Conservation (phyloP, 2,797 vertebrate species). For the Peromyscus eremicus region DNA sequence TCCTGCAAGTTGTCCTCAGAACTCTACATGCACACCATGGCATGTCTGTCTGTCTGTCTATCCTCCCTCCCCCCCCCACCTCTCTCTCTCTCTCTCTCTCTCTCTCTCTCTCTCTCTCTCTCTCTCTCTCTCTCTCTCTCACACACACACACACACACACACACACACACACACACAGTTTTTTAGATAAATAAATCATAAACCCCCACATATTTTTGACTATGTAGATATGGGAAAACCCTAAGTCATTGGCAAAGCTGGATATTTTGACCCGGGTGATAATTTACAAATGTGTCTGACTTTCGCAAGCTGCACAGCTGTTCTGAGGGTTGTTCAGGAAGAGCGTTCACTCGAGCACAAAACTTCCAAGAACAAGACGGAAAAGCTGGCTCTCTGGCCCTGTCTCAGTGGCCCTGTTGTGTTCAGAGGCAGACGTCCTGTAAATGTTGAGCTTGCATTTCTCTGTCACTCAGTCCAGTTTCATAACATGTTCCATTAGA, state of each 20-base stretch:
- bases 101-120: no score
- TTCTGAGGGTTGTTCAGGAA: neutral
- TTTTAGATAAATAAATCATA: neutral
- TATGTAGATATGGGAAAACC: neutral
- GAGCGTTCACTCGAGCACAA: neutral
- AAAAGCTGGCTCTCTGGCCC: neutral
- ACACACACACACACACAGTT: neutral
- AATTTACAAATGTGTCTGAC: neutral
- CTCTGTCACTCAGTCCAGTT: conserved; percentile 1
- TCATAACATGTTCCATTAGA: neutral
- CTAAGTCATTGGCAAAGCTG: neutral
- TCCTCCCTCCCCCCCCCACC: no score
- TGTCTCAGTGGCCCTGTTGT: neutral
- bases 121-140: no score
- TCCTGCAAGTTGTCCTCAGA: neutral
- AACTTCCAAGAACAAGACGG: neutral
- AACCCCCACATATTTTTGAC: neutral
- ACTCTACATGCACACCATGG: no score
- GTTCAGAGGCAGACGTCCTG: neutral
- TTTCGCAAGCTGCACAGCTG: neutral
- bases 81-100: neutral
- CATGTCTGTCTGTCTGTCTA: neutral
- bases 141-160: neutral
- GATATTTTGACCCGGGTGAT: neutral
- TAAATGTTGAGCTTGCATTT: neutral